These are phyloP conservation scores for Aphidoletes aphidimyza DNA, from an alignment of 2,888 invertebrate species.

Conservation along the genomic window DNA sequence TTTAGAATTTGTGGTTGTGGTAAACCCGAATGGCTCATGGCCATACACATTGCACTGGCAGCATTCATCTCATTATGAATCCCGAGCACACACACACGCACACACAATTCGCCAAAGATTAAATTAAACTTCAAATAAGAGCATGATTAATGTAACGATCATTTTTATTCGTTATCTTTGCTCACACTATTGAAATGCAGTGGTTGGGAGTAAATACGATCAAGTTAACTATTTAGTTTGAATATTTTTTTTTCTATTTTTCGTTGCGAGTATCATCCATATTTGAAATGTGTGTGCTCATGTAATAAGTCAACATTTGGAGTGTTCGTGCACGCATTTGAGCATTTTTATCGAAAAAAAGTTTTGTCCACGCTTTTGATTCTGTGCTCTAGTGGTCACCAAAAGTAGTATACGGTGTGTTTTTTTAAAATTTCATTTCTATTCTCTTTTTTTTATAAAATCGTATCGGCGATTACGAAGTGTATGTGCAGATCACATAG, in stretches of 20 bases:
- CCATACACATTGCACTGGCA: background rate
- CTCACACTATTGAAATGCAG: background rate
- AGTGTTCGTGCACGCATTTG: background rate
- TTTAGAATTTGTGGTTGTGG: no score
- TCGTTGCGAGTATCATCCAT: slow-evolving; percentile 8
- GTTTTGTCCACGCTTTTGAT: background rate
- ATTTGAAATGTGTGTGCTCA: background rate
- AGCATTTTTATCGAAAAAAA: background rate
- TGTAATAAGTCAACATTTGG: slow-evolving; percentile 13
- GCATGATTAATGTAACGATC: background rate
- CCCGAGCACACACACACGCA: background rate
- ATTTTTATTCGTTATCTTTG: background rate
- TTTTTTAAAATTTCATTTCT: background rate
- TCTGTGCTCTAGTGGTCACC: background rate
- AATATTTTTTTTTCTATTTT: background rate
- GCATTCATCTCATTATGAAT: background rate
- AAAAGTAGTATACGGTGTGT: background rate
- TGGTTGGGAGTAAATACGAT: background rate
- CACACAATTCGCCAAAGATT: background rate
- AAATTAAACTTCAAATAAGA: background rate
- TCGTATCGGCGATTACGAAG: background rate
- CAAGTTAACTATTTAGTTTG: background rate
- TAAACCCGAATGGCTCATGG: background rate
- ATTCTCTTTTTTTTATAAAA: background rate
- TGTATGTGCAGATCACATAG: background rate